Evolutionary conservation across 2,113 vertebrate genomes (phyloP).

Genomic region (Mobula hypostoma): DNA sequence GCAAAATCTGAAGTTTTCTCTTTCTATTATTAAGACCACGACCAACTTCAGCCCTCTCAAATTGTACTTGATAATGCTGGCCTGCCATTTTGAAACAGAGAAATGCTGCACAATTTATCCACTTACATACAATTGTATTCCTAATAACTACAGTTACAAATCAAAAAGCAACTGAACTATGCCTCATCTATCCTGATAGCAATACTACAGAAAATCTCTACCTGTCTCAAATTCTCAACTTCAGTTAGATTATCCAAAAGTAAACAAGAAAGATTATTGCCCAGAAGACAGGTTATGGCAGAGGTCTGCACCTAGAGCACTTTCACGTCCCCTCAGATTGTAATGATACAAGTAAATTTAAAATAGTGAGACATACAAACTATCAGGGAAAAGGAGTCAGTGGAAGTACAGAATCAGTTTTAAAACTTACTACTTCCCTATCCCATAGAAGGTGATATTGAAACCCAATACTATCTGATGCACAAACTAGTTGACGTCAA

Average conservation of each 20-base stretch:
- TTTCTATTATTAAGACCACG: neutral
- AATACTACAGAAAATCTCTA: neutral
- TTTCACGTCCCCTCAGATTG: neutral
- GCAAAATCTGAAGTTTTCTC: neutral
- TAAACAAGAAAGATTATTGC: neutral
- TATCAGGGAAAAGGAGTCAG: too few relatives aligned
- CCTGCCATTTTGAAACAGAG: neutral
- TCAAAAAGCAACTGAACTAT: neutral
- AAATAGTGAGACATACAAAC: neutral
- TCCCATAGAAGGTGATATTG: neutral
- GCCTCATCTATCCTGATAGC: neutral
- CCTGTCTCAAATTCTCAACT: conserved; percentile 3
- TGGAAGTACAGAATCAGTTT: neutral
- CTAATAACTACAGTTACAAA: neutral
- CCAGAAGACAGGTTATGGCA: neutral
- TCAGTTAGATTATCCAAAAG: neutral
- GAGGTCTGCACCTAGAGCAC: neutral
- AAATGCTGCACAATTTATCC: neutral
- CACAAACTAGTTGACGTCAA: neutral
- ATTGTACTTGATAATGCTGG: neutral
- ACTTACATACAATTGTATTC: neutral
- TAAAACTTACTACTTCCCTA: neutral
- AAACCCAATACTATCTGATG: neutral
- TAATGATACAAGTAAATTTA: neutral
- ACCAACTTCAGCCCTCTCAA: neutral